phyloP scores from a whole-genome alignment of 2,888 invertebrate species.

The Branchipolynoe longqiensis region DNA sequence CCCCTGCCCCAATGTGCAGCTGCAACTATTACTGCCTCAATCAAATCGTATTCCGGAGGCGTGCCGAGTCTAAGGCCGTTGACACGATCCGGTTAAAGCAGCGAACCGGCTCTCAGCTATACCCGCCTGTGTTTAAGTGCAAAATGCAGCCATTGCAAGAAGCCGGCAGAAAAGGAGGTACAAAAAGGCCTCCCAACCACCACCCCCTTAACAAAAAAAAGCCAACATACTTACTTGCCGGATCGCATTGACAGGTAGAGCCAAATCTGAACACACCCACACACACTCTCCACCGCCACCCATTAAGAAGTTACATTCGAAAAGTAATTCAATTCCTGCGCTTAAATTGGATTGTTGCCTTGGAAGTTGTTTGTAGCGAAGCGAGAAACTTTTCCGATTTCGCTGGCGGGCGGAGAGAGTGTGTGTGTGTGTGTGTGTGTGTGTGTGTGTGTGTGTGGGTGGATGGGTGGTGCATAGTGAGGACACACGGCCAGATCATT shows the following conservation, averaged over 20 bases:
- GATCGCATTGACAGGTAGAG: conserved; percentile 34
- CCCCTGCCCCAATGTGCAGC: too few species aligned
- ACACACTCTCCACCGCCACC: too few species aligned
- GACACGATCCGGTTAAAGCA: not conserved
- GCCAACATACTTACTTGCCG: conserved; percentile 19
- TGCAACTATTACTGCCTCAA: not conserved
- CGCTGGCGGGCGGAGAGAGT: too few species aligned
- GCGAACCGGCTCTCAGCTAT: not conserved
- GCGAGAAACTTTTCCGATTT: conserved; percentile 18
- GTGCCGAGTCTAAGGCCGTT: not conserved
- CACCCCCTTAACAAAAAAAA: not conserved
- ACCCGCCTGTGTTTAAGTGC: conserved; percentile 32
- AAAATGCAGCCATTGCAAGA: conserved; percentile 28
- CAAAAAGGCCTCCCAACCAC: too few species aligned
- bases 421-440: too few species aligned
- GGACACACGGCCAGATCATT: too few species aligned
- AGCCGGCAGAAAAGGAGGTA: too few species aligned
- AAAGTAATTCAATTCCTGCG: conserved; percentile 45
- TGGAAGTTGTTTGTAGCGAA: conserved; percentile 42
- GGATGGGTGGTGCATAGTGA: too few species aligned
- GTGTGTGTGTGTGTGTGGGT: too few species aligned
- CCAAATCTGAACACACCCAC: conserved; percentile 10
- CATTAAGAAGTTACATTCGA: conserved; percentile 56
- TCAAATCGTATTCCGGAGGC: conserved; percentile 21
- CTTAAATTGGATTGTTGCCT: conserved; percentile 48